These are phyloP conservation scores for Orthonyx spaldingii DNA, from an alignment of 2,113 vertebrate genomes.

Conservation along the genomic window DNA sequence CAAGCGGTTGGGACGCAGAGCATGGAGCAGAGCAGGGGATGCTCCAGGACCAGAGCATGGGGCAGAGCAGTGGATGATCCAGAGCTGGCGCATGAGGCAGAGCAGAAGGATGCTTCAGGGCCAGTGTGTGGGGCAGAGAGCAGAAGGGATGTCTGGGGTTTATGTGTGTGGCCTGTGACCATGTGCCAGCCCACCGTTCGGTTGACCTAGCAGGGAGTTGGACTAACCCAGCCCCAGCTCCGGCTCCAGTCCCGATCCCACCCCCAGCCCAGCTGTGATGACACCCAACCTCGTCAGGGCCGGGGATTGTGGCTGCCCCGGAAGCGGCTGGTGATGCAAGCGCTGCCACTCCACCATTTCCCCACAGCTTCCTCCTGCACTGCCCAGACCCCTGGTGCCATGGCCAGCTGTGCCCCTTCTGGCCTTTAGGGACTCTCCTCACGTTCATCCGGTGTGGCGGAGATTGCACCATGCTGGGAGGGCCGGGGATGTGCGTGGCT, in stretches of 20 bases:
- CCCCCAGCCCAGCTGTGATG: neutral
- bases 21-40: neutral
- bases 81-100: neutral
- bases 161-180: neutral
- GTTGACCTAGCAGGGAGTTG: neutral
- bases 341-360: neutral
- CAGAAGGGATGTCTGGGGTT: neutral
- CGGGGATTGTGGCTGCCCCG: rapidly evolving
- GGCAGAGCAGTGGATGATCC: neutral
- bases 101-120: neutral
- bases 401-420: neutral
- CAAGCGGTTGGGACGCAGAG: too few species aligned
- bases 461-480: neutral
- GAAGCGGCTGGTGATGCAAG: neutral
- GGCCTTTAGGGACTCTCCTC: neutral
- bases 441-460: rapidly evolving
- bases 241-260: neutral
- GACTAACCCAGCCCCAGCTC: neutral
- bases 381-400: too few species aligned
- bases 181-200: rapidly evolving
- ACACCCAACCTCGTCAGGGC: neutral
- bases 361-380: neutral
- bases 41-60: neutral
- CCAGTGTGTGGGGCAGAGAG: neutral
- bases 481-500: neutral